A percentile compares a stretch with the other conserved stretches of the same genome.
phyloP scores from a whole-genome alignment of 1,140 invertebrate genomes.

The Micrasema longulum region DNA sequence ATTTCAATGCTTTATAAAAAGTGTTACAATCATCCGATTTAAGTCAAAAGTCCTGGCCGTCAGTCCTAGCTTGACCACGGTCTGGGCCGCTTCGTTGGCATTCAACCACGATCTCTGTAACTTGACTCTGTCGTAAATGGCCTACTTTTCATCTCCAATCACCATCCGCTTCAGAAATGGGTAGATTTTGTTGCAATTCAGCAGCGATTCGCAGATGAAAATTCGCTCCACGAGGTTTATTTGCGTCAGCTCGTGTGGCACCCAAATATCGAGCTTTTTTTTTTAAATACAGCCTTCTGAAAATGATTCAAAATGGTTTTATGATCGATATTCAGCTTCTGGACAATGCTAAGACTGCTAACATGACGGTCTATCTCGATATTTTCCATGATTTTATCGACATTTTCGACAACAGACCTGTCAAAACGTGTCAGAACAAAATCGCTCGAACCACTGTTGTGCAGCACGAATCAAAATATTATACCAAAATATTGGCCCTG shows the following conservation, averaged over 20 bases:
- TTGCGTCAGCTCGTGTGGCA: conserved; percentile 13
- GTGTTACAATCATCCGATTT: conserved; percentile 14
- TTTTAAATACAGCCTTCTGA: no score
- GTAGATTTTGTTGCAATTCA: conserved; percentile 25
- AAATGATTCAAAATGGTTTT: conserved; percentile 3
- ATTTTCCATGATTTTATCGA: not conserved
- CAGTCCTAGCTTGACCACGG: conserved; percentile 3
- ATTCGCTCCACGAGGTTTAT: conserved; percentile 12
- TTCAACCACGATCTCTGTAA: conserved; percentile 17
- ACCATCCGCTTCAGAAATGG: conserved; percentile 32
- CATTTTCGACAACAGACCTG: not conserved
- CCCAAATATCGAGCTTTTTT: no score
- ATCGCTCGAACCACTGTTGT: no score
- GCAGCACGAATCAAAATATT: no score
- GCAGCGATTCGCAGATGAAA: conserved; percentile 30
- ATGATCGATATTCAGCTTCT: conserved; percentile 1
- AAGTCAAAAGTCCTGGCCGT: no score
- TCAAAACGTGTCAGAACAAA: no score
- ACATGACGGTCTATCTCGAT: not conserved
- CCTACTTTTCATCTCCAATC: conserved; percentile 28
- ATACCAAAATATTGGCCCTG: no score
- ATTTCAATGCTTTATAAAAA: conserved; percentile 25
- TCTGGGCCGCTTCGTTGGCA: conserved; percentile 16
- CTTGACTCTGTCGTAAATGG: conserved; percentile 14
- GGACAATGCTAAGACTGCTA: not conserved